These are phyloP conservation scores for Cephus rjabovi DNA, from an alignment of 2,888 invertebrate species.

Conservation along the genomic window DNA sequence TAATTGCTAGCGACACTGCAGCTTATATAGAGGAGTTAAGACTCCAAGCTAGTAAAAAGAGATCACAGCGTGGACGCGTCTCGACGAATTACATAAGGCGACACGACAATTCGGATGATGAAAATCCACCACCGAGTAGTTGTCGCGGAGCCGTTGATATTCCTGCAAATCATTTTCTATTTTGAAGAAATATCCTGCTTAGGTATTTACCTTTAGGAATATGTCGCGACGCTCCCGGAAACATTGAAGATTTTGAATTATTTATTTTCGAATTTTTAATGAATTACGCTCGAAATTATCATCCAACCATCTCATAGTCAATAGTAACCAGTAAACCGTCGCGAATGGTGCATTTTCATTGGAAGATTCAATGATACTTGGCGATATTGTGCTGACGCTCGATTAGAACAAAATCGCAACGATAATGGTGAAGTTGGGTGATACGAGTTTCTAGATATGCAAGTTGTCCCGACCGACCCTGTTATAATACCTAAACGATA, in stretches of 20 bases:
- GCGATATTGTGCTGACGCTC: background rate
- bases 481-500: background rate
- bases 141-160: constrained; percentile 67
- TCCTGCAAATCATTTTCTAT: constrained; percentile 48
- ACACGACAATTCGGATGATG: constrained; percentile 64
- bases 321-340: background rate
- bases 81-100: constrained; percentile 34
- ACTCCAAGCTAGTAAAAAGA: constrained; percentile 47
- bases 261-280: background rate
- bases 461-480: background rate
- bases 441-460: background rate
- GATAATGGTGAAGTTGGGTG: background rate
- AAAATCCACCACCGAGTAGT: constrained; percentile 70
- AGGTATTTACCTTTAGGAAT: background rate
- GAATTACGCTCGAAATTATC: constrained; percentile 8
- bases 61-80: constrained; percentile 28
- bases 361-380: background rate
- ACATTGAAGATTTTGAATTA: background rate
- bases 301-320: constrained; percentile 6
- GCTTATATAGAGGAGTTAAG: constrained; percentile 50
- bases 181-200: constrained; percentile 29
- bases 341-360: background rate
- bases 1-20: constrained; percentile 51
- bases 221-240: background rate
- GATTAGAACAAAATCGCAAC: background rate